phyloP scores from a whole-genome alignment of 1,140 invertebrate genomes.

The Telenomus remus region DNA sequence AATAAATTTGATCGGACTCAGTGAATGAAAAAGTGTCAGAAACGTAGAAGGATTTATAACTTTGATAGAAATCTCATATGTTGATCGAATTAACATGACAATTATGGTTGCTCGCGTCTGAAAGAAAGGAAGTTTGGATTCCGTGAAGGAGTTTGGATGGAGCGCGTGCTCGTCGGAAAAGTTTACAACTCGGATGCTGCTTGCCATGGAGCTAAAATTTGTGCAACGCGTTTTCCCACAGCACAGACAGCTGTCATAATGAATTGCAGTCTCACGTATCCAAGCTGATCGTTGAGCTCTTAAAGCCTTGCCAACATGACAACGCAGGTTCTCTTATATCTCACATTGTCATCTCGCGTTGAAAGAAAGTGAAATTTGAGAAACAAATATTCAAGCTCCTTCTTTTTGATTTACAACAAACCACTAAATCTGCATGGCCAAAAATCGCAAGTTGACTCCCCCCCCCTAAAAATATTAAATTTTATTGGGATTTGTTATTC shows the following conservation, averaged over 20 bases:
- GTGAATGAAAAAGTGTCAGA: no score
- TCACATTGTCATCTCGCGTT: conserved; percentile 42
- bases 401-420: conserved; percentile 27
- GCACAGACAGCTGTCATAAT: conserved; percentile 73
- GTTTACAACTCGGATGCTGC: no score
- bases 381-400: conserved; percentile 57
- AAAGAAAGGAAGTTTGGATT: no score
- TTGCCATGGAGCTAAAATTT: conserved; percentile 9
- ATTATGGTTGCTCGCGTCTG: neutral
- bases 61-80: conserved; percentile 19
- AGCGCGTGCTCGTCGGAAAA: no score
- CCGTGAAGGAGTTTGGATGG: no score
- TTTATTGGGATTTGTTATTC: no score
- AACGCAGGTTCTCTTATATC: conserved; percentile 67
- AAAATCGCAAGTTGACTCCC: conserved; percentile 15
- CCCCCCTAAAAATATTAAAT: no score
- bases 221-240: conserved; percentile 67
- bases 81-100: conserved; percentile 25
- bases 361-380: conserved; percentile 65
- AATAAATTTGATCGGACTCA: no score
- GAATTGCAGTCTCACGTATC: conserved; percentile 74
- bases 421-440: conserved; percentile 33
- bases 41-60: conserved; percentile 7
- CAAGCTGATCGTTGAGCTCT: conserved; percentile 57
- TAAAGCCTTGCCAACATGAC: conserved; percentile 66